phyloP scores from a whole-genome alignment of 2,888 invertebrate species.

The Petrophora chlorosata region DNA sequence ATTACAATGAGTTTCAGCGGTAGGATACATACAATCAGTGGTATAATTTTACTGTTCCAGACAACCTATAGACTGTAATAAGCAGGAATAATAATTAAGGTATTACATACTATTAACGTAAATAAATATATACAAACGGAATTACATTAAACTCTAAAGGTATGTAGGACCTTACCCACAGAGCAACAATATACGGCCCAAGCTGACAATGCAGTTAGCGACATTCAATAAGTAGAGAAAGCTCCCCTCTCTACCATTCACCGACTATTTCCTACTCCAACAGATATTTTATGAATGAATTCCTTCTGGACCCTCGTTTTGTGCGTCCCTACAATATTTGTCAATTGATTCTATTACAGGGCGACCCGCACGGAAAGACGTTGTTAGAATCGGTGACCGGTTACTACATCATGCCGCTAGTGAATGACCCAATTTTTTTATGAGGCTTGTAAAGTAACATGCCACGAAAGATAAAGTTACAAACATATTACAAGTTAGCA shows the following conservation, averaged over 20 bases:
- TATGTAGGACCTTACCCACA: not conserved
- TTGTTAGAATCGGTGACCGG: slow-evolving; percentile 45
- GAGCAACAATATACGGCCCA: not conserved
- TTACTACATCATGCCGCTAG: slow-evolving; percentile 38
- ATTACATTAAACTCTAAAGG: not conserved
- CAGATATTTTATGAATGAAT: slow-evolving; percentile 39
- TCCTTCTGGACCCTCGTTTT: slow-evolving; percentile 33
- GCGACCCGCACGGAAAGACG: slow-evolving; percentile 44
- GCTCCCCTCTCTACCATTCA: slow-evolving; percentile 8
- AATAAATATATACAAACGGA: too few species aligned
- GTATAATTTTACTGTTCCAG: too few species aligned
- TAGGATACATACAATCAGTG: too few species aligned
- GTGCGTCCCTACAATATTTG: slow-evolving; percentile 42
- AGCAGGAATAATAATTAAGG: too few species aligned
- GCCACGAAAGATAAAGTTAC: slow-evolving; percentile 4
- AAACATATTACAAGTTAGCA: too few species aligned
- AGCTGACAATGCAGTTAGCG: slow-evolving; percentile 1
- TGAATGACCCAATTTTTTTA: slow-evolving; percentile 36
- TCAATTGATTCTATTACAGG: slow-evolving; percentile 45
- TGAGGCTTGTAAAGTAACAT: slow-evolving; percentile 18
- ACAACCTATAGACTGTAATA: too few species aligned
- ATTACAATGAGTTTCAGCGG: too few species aligned
- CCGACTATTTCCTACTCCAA: slow-evolving; percentile 22
- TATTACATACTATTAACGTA: too few species aligned
- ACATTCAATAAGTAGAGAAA: slow-evolving; percentile 18